Base-by-base conservation (phyloP, 2,888 invertebrate genomes). In the Lapara coniferarum region DNA sequence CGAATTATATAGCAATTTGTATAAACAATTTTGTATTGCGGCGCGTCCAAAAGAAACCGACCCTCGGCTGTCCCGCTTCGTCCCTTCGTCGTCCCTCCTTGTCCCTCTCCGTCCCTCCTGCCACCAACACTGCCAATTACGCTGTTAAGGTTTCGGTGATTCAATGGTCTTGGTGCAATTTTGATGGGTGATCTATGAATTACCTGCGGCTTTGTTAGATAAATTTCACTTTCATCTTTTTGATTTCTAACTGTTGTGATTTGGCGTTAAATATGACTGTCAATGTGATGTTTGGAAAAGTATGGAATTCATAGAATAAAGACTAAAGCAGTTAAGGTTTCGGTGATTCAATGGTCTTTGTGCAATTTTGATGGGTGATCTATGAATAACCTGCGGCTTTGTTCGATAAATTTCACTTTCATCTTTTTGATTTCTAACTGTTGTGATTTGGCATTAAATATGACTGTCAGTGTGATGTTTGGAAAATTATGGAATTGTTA, bases 11-110 rank as follows among this genome's bases (percentile, higher is more conserved):
- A 70, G 71, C 79, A 82, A 84, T 85, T 83, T 78, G 77, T 74
- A 70, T 75, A 81, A 81, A 81, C 82, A 85, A 84, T 80, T 85
- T 80, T 71, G 66, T 66, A 77, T 76, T 72, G 76, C 85, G 84
- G 85, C 81, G 68, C 72, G 73, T 75, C 82, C 78, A 82, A 84
- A 82, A 78, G 78, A 69, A 70, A 30, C 1, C 46, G 44, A 10
- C 16, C 19, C 55, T 16, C 37, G 37, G 37, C 37, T 37, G 4
- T 37, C 37, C 37, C 37, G 37, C 19, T 19, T 19, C 55, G 16
- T 53, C 55, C 55, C 53, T 16, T 16, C 12, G 16, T 10, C n/a
- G 10, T 19, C 16, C 59, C 44, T 44, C 10, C 16, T 5, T 46
- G 16, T 16, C 37, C 59, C 44, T 10, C 44, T 1, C 10, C 16